Evolutionary conservation across 2,888 invertebrate species (phyloP), one percentile per base, ranked within the genome.

Genomic region (Myopa tessellatipennis): DNA sequence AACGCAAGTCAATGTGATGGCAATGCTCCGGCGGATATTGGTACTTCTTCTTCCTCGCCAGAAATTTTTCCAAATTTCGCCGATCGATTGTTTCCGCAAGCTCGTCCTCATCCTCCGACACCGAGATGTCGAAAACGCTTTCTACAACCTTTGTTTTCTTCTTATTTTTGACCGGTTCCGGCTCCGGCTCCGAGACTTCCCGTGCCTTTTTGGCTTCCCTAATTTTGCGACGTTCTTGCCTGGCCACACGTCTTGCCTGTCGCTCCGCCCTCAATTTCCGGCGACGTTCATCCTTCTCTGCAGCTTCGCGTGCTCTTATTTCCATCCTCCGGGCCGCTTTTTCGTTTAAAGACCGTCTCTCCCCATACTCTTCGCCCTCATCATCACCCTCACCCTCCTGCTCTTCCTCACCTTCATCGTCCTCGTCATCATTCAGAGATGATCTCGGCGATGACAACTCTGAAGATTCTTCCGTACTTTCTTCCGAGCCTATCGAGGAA

Each of bases 1-100:
- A 84, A 16, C 84, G 81, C 4, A 88, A 81, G 67, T 86, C 83
- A 14, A 87, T 82, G 77, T 88, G 88, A 73, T 85, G 85, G 18
- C 88, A 88, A 36, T 85, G 82, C 60, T 86, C 82, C 18, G 83
- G 74, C 0, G 85, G 85, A 77, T 84, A 88, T n/a, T 83, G 79
- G 4, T 83, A 83, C 26, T 76, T 77, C 50, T 81, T 82, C 0
- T 79, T 10, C 1, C 78, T 79, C 0, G 58, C n/a, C 14, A 85
- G 12, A 4, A 77, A 73, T 16, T 82, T 82, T 4, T 79, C 79
- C 74, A 83, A 82, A 67, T 86, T 86, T 1, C 85, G 84, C 1
- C 74, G 72, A 70, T 85, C 86, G 0, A 76, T 18, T 4, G 82
- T 81, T 4, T 79, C 71, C 0, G 81, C 78, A 0, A 65, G 77